Percentiles rank a stretch among this genome's conserved stretches.
These are phyloP conservation scores for Zeugodacus cucurbitae DNA, from an alignment of 1,140 invertebrate genomes.

Conservation along the genomic window DNA sequence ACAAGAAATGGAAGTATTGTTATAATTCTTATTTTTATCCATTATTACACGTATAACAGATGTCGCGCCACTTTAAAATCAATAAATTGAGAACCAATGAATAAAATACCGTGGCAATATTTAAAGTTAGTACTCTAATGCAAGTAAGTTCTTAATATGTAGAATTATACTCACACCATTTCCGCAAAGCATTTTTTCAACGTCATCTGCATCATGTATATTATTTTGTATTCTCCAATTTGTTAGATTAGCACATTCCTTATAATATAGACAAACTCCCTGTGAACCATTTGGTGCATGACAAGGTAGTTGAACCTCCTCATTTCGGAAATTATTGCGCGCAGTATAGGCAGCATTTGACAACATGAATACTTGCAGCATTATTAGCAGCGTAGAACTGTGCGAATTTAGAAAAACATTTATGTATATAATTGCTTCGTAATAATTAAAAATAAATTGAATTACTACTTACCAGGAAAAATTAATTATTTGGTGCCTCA, in stretches of 20 bases:
- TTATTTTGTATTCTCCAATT: not conserved
- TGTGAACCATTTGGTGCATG: not conserved
- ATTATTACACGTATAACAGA: too few relatives aligned
- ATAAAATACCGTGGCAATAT: too few relatives aligned
- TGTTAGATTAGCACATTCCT: not conserved
- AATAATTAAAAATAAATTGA: too few relatives aligned
- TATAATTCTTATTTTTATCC: too few relatives aligned
- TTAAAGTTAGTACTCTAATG: too few relatives aligned
- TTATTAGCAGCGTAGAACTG: not conserved
- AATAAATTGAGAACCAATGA: too few relatives aligned
- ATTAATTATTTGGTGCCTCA: not conserved
- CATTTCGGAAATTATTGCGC: not conserved
- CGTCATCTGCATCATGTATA: not conserved
- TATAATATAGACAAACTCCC: not conserved
- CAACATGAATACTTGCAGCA: not conserved
- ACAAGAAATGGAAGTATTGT: too few relatives aligned
- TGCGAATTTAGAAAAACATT: not conserved
- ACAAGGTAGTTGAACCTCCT: not conserved
- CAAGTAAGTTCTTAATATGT: too few relatives aligned
- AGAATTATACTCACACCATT: constrained; percentile 9
- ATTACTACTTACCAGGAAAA: not conserved
- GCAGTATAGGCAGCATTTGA: not conserved
- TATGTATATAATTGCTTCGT: not conserved
- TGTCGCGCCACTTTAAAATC: too few relatives aligned
- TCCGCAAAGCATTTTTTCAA: not conserved